Evolutionary conservation across 2,113 vertebrate genomes (phyloP).

Genomic region (Hyla sarda): DNA sequence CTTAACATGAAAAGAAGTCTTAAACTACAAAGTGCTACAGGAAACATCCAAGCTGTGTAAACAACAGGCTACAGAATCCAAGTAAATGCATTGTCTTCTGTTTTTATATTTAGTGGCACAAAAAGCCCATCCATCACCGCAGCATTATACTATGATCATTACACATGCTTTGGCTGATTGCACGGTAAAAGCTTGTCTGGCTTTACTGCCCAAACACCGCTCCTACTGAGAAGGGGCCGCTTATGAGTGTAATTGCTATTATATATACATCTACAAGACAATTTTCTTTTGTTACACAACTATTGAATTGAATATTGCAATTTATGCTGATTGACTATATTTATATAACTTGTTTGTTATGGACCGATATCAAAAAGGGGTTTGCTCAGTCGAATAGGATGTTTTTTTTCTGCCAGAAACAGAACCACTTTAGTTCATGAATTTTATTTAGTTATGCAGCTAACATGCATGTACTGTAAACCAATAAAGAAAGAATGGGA

Average conservation of each 20-base stretch:
- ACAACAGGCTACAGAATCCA: not conserved
- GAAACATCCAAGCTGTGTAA: constrained; percentile 29
- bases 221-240: not conserved
- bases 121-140: not conserved
- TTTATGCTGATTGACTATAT: not conserved
- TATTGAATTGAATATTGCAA: not conserved
- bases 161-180: not conserved
- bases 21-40: not conserved
- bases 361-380: too few relatives aligned
- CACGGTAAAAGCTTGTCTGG: constrained; percentile 13
- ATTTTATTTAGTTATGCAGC: too few relatives aligned
- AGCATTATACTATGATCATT: not conserved
- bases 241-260: not conserved
- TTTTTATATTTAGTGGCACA: not conserved
- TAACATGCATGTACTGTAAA: too few relatives aligned
- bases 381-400: too few relatives aligned
- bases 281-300: not conserved
- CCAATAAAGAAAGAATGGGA: too few relatives aligned
- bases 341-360: too few relatives aligned
- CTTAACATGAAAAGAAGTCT: not conserved
- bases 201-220: not conserved
- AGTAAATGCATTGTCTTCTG: not conserved
- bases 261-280: not conserved
- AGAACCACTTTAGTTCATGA: too few relatives aligned
- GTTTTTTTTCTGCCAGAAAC: too few relatives aligned